A percentile compares a stretch with the other conserved stretches of the same genome.
Conservation (phyloP, 2,797 vertebrate genomes). For the Otolemur crassicaudatus region DNA sequence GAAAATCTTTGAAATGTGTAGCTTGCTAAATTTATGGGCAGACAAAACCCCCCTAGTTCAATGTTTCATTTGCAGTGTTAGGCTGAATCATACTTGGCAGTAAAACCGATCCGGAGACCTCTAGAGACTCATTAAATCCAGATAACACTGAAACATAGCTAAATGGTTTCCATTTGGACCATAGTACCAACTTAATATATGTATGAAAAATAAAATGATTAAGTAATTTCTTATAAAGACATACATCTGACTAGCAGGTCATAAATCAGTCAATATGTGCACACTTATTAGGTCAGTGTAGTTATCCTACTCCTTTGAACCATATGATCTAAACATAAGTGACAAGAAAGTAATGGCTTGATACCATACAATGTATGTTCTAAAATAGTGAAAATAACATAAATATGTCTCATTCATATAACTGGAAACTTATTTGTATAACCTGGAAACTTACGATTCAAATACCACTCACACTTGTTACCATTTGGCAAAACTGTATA, state of each 20-base stretch:
- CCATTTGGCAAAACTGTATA: background rate
- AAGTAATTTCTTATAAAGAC: constrained; percentile 78
- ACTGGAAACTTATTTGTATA: background rate
- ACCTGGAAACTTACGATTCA: background rate
- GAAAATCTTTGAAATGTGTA: constrained; percentile 36
- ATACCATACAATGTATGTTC: background rate
- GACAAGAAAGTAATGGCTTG: background rate
- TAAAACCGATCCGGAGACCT: constrained; percentile 73
- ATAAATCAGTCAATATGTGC: constrained; percentile 55
- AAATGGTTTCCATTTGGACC: constrained; percentile 79
- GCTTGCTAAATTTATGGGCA: constrained; percentile 66
- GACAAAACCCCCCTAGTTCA: constrained; percentile 30
- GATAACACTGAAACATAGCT: constrained; percentile 75
- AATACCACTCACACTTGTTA: background rate
- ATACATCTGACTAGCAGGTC: constrained; percentile 72
- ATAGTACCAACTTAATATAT: constrained; percentile 76
- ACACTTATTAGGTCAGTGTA: constrained; percentile 71
- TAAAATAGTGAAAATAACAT: constrained; percentile 24
- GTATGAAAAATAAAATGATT: constrained; percentile 81
- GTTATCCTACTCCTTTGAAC: constrained; percentile 68
- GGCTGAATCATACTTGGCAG: constrained; percentile 78
- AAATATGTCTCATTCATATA: background rate
- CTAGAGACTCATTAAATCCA: constrained; percentile 85
- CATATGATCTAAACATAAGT: constrained; percentile 50
- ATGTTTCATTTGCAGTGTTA: constrained; percentile 62